Percentiles rank a stretch among this genome's conserved stretches.
Evolutionary conservation across 1,140 invertebrate genomes (phyloP).

Genomic region (Subanguina moxae): DNA sequence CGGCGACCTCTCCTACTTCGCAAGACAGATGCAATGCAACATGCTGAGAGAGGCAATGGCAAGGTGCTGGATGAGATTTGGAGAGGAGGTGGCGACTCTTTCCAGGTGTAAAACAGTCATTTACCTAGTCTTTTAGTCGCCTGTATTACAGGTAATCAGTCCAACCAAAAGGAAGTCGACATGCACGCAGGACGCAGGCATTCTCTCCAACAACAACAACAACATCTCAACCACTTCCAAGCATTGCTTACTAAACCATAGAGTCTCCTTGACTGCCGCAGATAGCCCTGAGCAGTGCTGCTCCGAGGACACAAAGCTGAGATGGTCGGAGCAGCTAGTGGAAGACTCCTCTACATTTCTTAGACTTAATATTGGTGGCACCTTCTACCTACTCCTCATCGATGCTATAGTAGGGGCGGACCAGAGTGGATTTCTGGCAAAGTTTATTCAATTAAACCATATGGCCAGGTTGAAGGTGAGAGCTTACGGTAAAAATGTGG

Average conservation of each 20-base stretch:
- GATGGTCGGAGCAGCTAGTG: slow-evolving; percentile 21
- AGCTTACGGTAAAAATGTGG: not conserved
- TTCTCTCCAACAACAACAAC: slow-evolving; percentile 4
- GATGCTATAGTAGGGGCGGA: slow-evolving; percentile 53
- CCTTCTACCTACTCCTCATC: slow-evolving; percentile 44
- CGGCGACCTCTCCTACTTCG: slow-evolving; percentile 52
- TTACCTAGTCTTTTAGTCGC: not conserved
- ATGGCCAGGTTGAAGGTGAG: slow-evolving; percentile 43
- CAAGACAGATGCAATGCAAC: slow-evolving; percentile 55
- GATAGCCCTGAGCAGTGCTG: slow-evolving; percentile 2
- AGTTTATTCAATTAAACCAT: slow-evolving; percentile 55
- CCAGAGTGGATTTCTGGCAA: slow-evolving; percentile 48
- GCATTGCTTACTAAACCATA: not conserved
- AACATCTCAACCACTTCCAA: slow-evolving; percentile 2
- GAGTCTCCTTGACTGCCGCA: not conserved
- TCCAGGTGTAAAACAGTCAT: slow-evolving; percentile 22
- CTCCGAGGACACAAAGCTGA: not conserved
- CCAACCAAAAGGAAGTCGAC: not conserved
- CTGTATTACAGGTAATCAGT: not conserved
- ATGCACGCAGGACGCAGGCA: not conserved
- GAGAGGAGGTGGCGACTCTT: slow-evolving; percentile 31
- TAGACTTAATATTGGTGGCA: slow-evolving; percentile 54
- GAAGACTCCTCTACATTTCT: slow-evolving; percentile 26
- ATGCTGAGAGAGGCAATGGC: slow-evolving; percentile 55
- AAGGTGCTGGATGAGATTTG: slow-evolving; percentile 52